Percentiles rank a stretch among this genome's conserved stretches.
phyloP scores from a whole-genome alignment of 2,113 vertebrate genomes.

The Eulemur rufifrons region DNA sequence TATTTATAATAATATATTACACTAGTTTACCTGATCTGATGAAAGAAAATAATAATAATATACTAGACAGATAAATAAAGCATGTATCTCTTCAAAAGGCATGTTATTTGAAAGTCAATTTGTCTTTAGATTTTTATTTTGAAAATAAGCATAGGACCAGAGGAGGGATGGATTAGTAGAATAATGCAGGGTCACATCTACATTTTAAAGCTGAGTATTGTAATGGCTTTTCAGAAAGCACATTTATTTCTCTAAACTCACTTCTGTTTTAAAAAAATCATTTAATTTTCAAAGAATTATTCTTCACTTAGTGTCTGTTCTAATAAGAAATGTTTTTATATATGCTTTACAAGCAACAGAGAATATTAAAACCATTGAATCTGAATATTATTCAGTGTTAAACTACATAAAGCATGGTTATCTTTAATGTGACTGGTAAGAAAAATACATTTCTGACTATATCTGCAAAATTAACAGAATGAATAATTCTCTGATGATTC shows the following conservation, averaged over 20 bases:
- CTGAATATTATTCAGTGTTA: neutral
- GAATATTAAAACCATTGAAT: neutral
- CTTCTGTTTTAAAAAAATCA: neutral
- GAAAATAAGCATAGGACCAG: neutral
- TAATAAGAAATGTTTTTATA: neutral
- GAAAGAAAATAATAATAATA: neutral
- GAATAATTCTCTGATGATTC: neutral
- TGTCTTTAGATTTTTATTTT: slow-evolving; percentile 50
- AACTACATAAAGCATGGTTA: neutral
- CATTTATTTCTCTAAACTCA: slow-evolving; percentile 38
- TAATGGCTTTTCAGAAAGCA: neutral
- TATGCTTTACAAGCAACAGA: neutral
- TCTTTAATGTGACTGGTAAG: neutral
- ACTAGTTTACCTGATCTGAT: no score
- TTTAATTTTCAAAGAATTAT: slow-evolving; percentile 39
- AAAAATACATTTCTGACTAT: neutral
- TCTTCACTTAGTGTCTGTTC: neutral
- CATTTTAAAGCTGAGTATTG: neutral
- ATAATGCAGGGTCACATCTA: neutral
- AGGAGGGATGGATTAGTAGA: neutral
- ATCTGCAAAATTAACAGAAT: neutral
- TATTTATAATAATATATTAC: neutral
- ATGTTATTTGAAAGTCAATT: slow-evolving; percentile 26
- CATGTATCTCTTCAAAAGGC: neutral
- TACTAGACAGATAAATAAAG: neutral